Evolutionary conservation across 2,888 invertebrate genomes (phyloP), one percentile per base, ranked within the genome.

Genomic region (Heliothis peltigera): DNA sequence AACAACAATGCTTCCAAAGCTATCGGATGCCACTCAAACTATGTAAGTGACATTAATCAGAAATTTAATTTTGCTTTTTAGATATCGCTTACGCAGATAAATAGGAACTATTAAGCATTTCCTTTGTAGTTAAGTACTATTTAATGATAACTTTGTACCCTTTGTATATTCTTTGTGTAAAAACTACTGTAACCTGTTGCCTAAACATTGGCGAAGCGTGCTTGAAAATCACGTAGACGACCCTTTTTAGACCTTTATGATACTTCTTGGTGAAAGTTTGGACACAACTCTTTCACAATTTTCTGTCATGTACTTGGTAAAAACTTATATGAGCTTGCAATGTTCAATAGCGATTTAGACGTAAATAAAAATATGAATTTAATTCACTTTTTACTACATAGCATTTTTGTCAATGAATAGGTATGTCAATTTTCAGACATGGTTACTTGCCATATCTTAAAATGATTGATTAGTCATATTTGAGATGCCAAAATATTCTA

Each of bases 11-110:
- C 91, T 92, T 84, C 91, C 92, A 65, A 93, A 94, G 84, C 89
- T 94, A 70, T 83, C 91, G 83, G 92, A 93, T 73, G 87, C 92
- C 67, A 91, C 92, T 71, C 95, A 95, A 91, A 92, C 92, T 78
- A 93, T 95, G 95, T 95, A 84, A 94, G 95, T 93, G 78, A 83
- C 75, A 81, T 78, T 69, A 62, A 66, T 64, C 60, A 70, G 48
- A 69, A 73, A 70, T 48, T 75, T 10, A 72, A 57, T 70, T 79
- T 79, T 55, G 35, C 54, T 58, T 81, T 58, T 56, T 53, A 39
- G 67, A 65, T 70, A 62, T 53, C 51, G 69, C 68, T 77, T 79
- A 72, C 64, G 68, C 61, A 49, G 57, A 61, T 68, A 69, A 61
- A 64, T 64, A 61, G 55, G 42, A 28, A 22, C 39, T 61, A 46